phyloP scores from a whole-genome alignment of 2,113 vertebrate species.

The Calidris pygmaea region DNA sequence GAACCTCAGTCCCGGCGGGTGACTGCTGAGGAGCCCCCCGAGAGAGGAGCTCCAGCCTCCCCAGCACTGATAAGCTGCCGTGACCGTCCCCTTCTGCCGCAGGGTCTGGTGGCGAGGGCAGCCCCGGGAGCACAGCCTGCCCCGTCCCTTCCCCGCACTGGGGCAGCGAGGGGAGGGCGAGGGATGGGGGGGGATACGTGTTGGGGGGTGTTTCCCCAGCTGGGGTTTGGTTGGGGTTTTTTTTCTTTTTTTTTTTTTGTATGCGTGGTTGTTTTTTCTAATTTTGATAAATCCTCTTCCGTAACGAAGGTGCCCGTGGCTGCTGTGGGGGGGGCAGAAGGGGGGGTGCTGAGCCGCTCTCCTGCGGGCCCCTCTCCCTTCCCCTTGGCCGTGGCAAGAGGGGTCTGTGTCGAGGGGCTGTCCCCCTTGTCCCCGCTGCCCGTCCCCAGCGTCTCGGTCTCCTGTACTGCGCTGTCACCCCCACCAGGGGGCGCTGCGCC shows the following conservation, averaged over 20 bases:
- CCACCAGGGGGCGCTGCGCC: slow-evolving; percentile 1
- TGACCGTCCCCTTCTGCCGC: background rate
- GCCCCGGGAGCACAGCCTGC: background rate
- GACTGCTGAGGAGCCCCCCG: background rate
- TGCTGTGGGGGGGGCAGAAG: background rate
- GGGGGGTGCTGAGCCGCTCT: background rate
- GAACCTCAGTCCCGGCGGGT: background rate
- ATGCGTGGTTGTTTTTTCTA: slow-evolving; percentile 11
- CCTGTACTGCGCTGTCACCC: background rate
- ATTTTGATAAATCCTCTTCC: slow-evolving; percentile 49
- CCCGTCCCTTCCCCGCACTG: background rate
- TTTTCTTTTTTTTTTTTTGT: background rate
- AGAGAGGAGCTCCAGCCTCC: background rate
- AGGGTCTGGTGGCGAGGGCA: background rate
- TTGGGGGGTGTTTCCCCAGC: background rate
- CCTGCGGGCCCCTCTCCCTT: background rate
- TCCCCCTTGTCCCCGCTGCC: background rate
- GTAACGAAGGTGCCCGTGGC: background rate
- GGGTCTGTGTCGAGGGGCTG: background rate
- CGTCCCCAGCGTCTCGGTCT: background rate
- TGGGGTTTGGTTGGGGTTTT: background rate
- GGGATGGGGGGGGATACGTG: background rate
- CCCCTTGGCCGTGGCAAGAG: background rate
- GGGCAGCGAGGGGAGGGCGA: background rate
- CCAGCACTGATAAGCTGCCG: rapidly evolving